Percentiles rank a stretch among this genome's conserved stretches.
Evolutionary conservation across 2,888 invertebrate species (phyloP).

Genomic region (Sympetrum striolatum): DNA sequence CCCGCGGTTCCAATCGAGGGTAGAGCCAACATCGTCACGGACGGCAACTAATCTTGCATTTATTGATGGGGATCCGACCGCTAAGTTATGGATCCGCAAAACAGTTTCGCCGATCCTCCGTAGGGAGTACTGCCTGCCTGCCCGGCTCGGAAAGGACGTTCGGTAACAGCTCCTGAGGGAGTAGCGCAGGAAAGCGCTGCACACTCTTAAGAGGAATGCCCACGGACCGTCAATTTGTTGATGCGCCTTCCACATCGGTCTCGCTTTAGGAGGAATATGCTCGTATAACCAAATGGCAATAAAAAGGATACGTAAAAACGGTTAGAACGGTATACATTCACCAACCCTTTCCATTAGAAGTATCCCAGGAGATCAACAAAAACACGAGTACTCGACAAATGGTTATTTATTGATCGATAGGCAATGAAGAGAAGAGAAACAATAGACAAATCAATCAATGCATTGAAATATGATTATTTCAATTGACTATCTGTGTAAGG

Average conservation of each 20-base stretch:
- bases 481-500: too few species aligned
- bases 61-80: neutral
- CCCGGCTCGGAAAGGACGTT: neutral
- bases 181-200: neutral
- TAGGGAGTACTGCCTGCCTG: neutral
- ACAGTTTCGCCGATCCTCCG: neutral
- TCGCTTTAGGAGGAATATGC: neutral
- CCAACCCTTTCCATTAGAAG: too few species aligned
- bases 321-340: too few species aligned
- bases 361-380: too few species aligned
- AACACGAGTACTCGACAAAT: too few species aligned
- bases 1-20: neutral
- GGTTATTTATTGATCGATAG: too few species aligned
- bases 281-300: neutral
- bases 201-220: neutral
- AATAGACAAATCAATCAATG: too few species aligned
- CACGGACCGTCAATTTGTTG: neutral
- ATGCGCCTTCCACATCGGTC: neutral
- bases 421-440: too few species aligned
- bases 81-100: neutral
- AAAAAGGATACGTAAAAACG: too few species aligned
- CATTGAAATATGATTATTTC: too few species aligned
- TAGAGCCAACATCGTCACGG: neutral
- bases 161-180: neutral
- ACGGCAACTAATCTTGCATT: neutral